phyloP scores from a whole-genome alignment of 2,797 vertebrate species.

The Menidia menidia region DNA sequence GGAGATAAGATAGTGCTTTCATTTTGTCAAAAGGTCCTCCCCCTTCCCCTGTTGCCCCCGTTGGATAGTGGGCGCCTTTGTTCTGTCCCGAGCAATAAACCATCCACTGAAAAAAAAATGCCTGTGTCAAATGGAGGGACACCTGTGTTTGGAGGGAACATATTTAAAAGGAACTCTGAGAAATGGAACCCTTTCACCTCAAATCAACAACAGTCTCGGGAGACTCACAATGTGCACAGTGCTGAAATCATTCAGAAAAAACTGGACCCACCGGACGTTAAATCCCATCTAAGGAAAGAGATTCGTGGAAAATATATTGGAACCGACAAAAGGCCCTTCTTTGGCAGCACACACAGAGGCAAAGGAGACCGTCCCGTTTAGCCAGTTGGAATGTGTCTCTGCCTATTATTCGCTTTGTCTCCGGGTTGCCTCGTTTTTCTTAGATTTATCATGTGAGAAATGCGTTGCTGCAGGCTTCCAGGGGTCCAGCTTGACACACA shows the following conservation, averaged over 20 bases:
- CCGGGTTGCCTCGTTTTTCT: slow-evolving; percentile 55
- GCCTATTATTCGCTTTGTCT: slow-evolving; percentile 62
- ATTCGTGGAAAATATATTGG: slow-evolving; percentile 61
- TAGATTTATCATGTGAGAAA: slow-evolving; percentile 67
- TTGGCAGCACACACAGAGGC: slow-evolving; percentile 65
- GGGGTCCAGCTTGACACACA: slow-evolving; percentile 56
- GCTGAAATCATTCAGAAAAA: slow-evolving; percentile 68
- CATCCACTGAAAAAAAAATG: slow-evolving; percentile 50
- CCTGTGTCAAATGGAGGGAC: slow-evolving; percentile 46
- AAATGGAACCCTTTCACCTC: slow-evolving; percentile 51
- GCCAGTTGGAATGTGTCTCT: slow-evolving; percentile 73
- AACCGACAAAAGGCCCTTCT: slow-evolving; percentile 62
- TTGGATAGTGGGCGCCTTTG: slow-evolving; percentile 53
- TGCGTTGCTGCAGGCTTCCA: slow-evolving; percentile 62
- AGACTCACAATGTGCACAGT: slow-evolving; percentile 54
- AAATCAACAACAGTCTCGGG: slow-evolving; percentile 51
- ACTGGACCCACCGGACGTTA: slow-evolving; percentile 42
- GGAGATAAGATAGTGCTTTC: slow-evolving; percentile 41
- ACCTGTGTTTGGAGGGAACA: slow-evolving; percentile 36
- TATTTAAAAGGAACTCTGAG: slow-evolving; percentile 53
- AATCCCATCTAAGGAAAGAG: slow-evolving; percentile 69
- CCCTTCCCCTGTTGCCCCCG: slow-evolving; percentile 52
- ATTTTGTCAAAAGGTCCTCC: slow-evolving; percentile 42
- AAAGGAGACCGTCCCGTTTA: slow-evolving; percentile 43
- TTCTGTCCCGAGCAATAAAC: slow-evolving; percentile 46